Evolutionary conservation across 1,140 invertebrate species (phyloP).

Genomic region (Acromyrmex heyeri): DNA sequence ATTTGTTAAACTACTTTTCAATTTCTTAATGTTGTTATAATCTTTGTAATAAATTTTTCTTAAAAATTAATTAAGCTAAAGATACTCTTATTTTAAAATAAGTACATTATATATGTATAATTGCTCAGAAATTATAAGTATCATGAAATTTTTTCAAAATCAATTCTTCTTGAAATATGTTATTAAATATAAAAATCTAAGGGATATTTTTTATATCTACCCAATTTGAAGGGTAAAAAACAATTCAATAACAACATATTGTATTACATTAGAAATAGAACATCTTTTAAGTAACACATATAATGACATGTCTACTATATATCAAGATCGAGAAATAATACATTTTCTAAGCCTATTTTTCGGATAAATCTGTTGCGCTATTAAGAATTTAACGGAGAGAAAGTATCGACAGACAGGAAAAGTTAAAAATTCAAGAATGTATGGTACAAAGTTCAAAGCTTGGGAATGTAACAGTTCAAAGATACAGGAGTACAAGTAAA

Average conservation of each 20-base stretch:
- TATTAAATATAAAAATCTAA: no score
- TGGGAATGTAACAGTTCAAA: conserved; percentile 17
- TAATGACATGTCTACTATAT: neutral
- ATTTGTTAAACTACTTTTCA: neutral
- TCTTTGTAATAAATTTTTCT: neutral
- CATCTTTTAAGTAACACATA: neutral
- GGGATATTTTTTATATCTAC: no score
- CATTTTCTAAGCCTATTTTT: neutral
- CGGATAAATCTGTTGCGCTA: no score
- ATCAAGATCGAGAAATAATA: neutral
- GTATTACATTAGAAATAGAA: neutral
- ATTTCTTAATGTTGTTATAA: neutral
- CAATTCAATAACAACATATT: neutral
- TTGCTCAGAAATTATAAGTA: neutral
- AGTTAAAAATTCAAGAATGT: conserved; percentile 44
- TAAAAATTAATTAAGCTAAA: neutral
- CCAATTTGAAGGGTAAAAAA: no score
- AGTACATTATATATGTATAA: neutral
- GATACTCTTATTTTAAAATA: neutral
- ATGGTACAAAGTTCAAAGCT: neutral
- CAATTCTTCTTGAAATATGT: no score
- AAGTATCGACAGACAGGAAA: neutral
- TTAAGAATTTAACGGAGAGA: conserved; percentile 11
- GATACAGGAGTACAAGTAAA: neutral
- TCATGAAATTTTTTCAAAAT: neutral